A percentile compares a stretch with the other conserved stretches of the same genome.
Conservation (phyloP, 1,140 invertebrate species). For the Ganaspis sp. region DNA sequence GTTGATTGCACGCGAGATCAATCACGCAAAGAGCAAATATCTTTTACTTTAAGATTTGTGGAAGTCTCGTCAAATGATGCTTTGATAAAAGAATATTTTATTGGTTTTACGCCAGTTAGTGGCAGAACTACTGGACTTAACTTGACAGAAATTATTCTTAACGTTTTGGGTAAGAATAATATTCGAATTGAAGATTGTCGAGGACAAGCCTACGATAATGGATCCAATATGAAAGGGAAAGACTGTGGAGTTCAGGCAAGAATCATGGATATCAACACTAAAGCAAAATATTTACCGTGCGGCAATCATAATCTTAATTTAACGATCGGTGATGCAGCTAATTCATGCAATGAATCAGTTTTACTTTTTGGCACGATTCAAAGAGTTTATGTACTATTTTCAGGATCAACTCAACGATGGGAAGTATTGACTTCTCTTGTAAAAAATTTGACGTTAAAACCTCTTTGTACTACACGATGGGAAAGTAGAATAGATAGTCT, state of each 20-base stretch:
- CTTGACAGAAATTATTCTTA: not conserved
- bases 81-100: not conserved
- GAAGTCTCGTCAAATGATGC: not conserved
- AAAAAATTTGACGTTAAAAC: not conserved
- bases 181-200: not conserved
- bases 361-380: not conserved
- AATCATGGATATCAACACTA: not conserved
- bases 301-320: not conserved
- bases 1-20: not conserved
- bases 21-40: not conserved
- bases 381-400: constrained; percentile 12
- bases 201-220: not conserved
- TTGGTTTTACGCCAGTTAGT: not conserved
- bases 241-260: not conserved
- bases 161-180: not conserved
- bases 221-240: not conserved
- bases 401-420: not conserved
- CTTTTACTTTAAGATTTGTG: constrained; percentile 1
- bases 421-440: not conserved
- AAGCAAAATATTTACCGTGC: not conserved
- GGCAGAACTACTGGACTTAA: not conserved
- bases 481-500: not conserved
- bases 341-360: not conserved
- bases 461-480: not conserved
- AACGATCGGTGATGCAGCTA: too few species aligned